phyloP scores from a whole-genome alignment of 2,113 vertebrate species.

The Protobothrops mucrosquamatus region DNA sequence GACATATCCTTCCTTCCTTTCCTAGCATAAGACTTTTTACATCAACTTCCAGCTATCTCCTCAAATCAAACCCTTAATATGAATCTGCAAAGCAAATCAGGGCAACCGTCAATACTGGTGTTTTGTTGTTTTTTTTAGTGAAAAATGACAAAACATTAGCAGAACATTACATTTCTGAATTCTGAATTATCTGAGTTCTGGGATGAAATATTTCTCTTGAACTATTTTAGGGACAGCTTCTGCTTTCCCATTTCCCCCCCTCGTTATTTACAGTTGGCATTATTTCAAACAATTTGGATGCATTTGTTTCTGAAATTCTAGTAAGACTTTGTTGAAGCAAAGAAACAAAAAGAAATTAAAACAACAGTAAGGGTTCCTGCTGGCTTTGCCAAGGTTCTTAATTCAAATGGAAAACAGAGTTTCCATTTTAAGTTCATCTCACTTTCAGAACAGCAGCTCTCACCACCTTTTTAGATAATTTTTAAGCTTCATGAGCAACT shows the following conservation, averaged over 20 bases:
- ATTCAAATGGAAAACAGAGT: neutral
- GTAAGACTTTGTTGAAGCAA: neutral
- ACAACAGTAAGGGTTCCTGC: neutral
- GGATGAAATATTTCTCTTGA: neutral
- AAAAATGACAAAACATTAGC: neutral
- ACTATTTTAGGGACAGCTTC: neutral
- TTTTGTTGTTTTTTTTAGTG: neutral
- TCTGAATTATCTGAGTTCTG: neutral
- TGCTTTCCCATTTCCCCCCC: neutral
- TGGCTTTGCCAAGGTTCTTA: neutral
- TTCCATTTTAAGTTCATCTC: neutral
- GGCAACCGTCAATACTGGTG: neutral
- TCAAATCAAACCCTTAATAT: neutral
- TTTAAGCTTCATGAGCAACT: neutral
- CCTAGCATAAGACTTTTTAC: neutral
- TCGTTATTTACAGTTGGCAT: constrained; percentile 12
- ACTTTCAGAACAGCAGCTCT: neutral
- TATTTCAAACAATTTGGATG: neutral
- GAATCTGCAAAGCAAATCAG: neutral
- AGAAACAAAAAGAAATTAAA: neutral
- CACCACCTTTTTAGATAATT: neutral
- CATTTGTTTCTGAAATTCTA: neutral
- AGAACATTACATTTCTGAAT: neutral
- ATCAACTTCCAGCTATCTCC: neutral
- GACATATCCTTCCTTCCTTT: neutral